Evolutionary conservation across 1,140 invertebrate species (phyloP).

Genomic region (Drosophila orosa): DNA sequence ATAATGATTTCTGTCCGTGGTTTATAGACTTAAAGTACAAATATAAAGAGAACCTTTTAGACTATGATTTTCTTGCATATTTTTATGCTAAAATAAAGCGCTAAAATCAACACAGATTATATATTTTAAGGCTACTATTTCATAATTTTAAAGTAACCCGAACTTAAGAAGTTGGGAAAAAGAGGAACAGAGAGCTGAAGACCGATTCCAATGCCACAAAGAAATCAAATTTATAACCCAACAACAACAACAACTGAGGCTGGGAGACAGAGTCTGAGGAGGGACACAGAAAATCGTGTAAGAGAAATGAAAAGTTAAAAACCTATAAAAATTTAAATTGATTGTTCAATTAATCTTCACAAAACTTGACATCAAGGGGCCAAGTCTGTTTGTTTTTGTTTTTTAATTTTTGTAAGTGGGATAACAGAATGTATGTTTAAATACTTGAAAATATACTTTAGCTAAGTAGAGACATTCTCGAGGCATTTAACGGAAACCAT

Average conservation of each 20-base stretch:
- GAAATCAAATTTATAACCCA: constrained; percentile 73
- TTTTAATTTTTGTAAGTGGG: background rate
- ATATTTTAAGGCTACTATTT: constrained; percentile 72
- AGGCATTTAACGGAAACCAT: background rate
- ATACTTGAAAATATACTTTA: constrained; percentile 6
- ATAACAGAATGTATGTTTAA: background rate
- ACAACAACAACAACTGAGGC: constrained; percentile 51
- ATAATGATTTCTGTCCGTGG: background rate
- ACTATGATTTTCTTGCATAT: background rate
- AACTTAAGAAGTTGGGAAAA: background rate
- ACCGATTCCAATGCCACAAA: constrained; percentile 62
- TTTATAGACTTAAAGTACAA: background rate
- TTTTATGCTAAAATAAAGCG: constrained; percentile 3
- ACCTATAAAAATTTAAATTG: constrained; percentile 84
- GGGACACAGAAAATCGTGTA: constrained; percentile 66
- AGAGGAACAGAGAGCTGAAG: constrained; percentile 26
- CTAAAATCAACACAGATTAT: constrained; percentile 55
- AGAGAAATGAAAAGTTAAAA: constrained; percentile 80
- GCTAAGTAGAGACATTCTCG: background rate
- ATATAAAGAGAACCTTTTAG: background rate
- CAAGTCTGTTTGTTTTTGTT: constrained; percentile 21
- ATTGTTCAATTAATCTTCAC: constrained; percentile 84
- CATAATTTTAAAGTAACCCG: constrained; percentile 69
- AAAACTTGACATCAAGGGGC: constrained; percentile 73
- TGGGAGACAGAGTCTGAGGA: constrained; percentile 12